These are phyloP conservation scores for Onthophagus sagittarius DNA, from an alignment of 2,888 invertebrate genomes.

Conservation along the genomic window DNA sequence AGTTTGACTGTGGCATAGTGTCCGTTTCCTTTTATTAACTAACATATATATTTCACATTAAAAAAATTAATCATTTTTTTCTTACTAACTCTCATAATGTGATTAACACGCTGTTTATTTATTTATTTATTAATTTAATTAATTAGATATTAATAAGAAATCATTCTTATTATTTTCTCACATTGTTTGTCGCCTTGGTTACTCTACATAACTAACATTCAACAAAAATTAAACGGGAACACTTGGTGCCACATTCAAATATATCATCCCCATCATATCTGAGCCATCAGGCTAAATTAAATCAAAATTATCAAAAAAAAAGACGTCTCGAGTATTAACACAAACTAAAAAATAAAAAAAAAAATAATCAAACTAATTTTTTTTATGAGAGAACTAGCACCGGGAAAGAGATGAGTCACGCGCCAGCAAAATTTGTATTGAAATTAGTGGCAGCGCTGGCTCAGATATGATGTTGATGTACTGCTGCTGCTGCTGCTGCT, in stretches of 20 bases:
- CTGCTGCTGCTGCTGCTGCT: background rate
- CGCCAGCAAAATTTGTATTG: slow-evolving; percentile 14
- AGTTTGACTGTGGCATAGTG: slow-evolving; percentile 61
- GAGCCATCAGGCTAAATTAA: slow-evolving; percentile 50
- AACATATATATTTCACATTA: slow-evolving; percentile 4
- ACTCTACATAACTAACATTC: slow-evolving; percentile 32
- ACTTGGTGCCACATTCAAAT: slow-evolving; percentile 57
- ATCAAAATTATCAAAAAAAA: background rate
- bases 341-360: background rate
- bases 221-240: slow-evolving; percentile 33
- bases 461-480: slow-evolving; percentile 57
- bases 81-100: too few relatives aligned
- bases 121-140: too few relatives aligned
- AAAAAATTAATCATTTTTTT: background rate
- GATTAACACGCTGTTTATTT: too few relatives aligned
- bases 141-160: too few relatives aligned
- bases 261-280: slow-evolving; percentile 54
- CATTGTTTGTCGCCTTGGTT: background rate
- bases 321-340: slow-evolving; percentile 9
- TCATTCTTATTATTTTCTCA: background rate
- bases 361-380: too few relatives aligned
- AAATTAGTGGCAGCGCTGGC: slow-evolving; percentile 43
- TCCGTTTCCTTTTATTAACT: slow-evolving; percentile 37
- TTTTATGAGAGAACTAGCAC: slow-evolving; percentile 36
- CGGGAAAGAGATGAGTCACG: slow-evolving; percentile 47